Conservation (phyloP, 2,113 vertebrate genomes). For the Zeus faber region DNA sequence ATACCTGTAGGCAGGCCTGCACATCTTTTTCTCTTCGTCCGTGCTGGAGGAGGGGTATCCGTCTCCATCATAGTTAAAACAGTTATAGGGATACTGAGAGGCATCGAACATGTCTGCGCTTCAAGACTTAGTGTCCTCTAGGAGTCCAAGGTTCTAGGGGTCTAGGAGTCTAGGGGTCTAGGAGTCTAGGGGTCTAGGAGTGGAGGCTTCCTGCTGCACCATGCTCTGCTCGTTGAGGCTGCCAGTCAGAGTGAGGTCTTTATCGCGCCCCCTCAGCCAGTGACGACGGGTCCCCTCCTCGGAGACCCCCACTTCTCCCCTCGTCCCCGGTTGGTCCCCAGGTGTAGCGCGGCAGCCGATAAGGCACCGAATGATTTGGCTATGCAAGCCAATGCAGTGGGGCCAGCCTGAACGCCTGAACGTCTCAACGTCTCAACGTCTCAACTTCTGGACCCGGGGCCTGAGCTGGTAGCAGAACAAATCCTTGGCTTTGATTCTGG, state of each 20-base stretch:
- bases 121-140: no score
- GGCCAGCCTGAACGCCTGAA: constrained; percentile 36
- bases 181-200: no score
- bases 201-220: constrained; percentile 20
- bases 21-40: constrained; percentile 90
- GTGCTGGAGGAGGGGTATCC: constrained; percentile 89
- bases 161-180: no score
- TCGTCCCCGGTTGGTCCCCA: constrained; percentile 20
- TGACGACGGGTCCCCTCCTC: constrained; percentile 23
- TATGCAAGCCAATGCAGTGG: constrained; percentile 41
- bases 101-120: constrained; percentile 87
- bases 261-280: not conserved
- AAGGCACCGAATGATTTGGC: no score
- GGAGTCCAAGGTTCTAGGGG: no score
- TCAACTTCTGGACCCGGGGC: constrained; percentile 54
- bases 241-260: constrained; percentile 37
- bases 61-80: constrained; percentile 93
- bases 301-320: not conserved
- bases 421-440: constrained; percentile 38
- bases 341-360: no score
- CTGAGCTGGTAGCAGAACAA: constrained; percentile 50
- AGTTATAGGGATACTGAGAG: constrained; percentile 95
- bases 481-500: constrained; percentile 65
- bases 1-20: constrained; percentile 94
- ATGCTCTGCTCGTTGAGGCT: constrained; percentile 47